phyloP scores from a whole-genome alignment of 1,140 invertebrate genomes.

The Nomia melanderi region DNA sequence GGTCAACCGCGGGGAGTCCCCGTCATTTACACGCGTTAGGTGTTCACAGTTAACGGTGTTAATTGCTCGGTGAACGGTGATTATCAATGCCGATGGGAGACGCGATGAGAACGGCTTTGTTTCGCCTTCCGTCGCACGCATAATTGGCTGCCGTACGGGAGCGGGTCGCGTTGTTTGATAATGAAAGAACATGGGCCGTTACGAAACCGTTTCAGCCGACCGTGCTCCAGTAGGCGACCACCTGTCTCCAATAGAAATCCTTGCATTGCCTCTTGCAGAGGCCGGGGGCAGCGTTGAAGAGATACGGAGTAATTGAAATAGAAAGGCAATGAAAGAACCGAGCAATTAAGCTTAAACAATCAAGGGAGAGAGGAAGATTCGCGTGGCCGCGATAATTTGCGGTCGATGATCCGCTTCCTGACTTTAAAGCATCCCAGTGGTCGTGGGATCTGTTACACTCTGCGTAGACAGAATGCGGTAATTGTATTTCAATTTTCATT shows the following conservation, averaged over 20 bases:
- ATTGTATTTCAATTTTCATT: background rate
- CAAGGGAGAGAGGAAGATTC: background rate
- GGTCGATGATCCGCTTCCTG: background rate
- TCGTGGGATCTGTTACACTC: background rate
- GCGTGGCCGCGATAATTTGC: background rate
- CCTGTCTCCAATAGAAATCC: background rate
- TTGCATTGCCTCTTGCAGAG: background rate
- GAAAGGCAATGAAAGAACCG: no score
- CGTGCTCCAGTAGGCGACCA: background rate
- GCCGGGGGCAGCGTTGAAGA: background rate
- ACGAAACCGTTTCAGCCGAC: conserved; percentile 4
- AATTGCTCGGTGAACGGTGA: conserved; percentile 4
- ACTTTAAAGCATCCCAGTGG: background rate
- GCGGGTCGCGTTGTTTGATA: background rate
- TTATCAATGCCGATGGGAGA: background rate
- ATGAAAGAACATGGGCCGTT: background rate
- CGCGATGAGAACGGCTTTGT: background rate
- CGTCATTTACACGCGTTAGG: no score
- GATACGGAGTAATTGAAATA: background rate
- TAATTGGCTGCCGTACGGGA: background rate
- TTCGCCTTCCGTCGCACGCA: background rate
- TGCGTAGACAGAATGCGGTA: background rate
- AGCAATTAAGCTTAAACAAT: no score
- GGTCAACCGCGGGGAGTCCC: no score
- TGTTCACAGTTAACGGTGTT: background rate